A percentile compares a stretch with the other conserved stretches of the same genome.
Conservation (phyloP, 53 echinoderm and acorn worm species). For the Hippasteria phrygiana region DNA sequence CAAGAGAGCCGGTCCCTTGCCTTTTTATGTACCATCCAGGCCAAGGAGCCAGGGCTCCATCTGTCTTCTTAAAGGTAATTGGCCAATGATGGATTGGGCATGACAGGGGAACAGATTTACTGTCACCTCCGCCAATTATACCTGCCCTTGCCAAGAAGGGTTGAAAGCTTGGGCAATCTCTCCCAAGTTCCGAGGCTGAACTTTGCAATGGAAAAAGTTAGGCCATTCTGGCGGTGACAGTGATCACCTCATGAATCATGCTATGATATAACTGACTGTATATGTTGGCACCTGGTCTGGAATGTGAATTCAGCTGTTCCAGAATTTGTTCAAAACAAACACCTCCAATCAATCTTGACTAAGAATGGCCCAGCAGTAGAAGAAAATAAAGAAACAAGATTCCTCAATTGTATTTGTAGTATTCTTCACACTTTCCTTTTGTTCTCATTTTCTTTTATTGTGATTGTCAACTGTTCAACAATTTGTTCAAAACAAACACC, state of each 20-base stretch:
- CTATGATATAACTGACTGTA: neutral
- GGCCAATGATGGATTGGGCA: constrained; percentile 22
- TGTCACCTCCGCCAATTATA: constrained; percentile 28
- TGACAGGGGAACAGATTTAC: constrained; percentile 37
- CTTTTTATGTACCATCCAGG: neutral
- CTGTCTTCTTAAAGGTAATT: neutral
- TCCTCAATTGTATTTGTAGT: too few relatives aligned
- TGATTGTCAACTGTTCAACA: neutral
- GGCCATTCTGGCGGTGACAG: neutral
- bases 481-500: neutral
- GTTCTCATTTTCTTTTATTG: too few relatives aligned
- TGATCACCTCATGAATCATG: neutral
- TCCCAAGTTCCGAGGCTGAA: neutral
- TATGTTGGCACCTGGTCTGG: neutral
- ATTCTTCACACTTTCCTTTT: too few relatives aligned
- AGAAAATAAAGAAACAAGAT: too few relatives aligned
- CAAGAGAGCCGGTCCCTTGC: neutral
- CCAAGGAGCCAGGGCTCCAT: too few relatives aligned
- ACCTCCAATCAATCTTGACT: neutral
- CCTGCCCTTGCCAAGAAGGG: constrained; percentile 28
- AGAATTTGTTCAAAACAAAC: neutral
- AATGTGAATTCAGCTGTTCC: neutral
- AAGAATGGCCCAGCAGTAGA: too few relatives aligned
- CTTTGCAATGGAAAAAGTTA: neutral
- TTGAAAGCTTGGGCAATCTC: neutral